Evolutionary conservation across 2,888 invertebrate genomes (phyloP), one percentile per base, ranked within the genome.

Genomic region (Papilio elwesi): DNA sequence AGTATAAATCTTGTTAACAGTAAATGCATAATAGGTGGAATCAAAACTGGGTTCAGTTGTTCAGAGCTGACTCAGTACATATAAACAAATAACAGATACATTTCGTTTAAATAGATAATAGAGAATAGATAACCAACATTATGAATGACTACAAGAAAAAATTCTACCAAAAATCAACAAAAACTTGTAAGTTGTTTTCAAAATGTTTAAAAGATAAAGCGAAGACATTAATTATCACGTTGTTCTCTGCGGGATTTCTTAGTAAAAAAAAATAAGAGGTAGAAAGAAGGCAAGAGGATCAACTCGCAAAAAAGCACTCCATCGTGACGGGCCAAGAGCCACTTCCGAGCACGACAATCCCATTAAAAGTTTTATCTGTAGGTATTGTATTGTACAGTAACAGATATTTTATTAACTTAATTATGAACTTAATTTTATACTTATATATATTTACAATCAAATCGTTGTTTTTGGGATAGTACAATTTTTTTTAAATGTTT

Each of bases 301-400:
- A 77, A 78, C 77, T 80, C 75, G 83, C 81, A 87, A 87, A 88
- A 73, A 90, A 86, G 87, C 80, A 76, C 79, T 79, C 80, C 81
- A 79, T 82, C 80, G 86, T 87, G 88, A 87, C 85, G 86, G 85
- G 79, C 81, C 83, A 82, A 88, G 83, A 83, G 85, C 80, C 83
- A 85, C 86, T 86, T 82, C 85, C 85, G 83, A 87, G 89, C 88
- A 89, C 83, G 87, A 88, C 85, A 87, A 85, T 83, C 81, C 85
- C 86, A 84, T 84, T 83, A 84, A 76, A 76, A 75, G 77, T 77
- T 52, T 73, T 43, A 75, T 78, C 77, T 77, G 76, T 76, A 78
- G 78, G 73, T 75, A 74, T 76, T 75, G 76, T 77, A 76, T 78
- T 80, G 74, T 70, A 73, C 72, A 75, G 76, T 75, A 74, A 70